Base-by-base conservation (phyloP, 2,113 vertebrate genomes). In the Scartelaos histophorus region DNA sequence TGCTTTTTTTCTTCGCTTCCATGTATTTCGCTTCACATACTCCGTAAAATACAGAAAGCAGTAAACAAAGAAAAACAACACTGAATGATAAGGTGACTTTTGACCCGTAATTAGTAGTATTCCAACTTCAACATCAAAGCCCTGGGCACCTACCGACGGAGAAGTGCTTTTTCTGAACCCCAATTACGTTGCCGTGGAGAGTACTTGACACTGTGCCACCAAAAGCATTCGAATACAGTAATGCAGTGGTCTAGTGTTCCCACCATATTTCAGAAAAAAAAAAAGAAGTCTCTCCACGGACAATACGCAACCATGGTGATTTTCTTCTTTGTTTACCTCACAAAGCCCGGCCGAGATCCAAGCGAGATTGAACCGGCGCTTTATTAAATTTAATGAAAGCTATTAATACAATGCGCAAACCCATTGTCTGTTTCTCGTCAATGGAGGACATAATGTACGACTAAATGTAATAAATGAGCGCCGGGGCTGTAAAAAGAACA, bases 311-410 rank as follows among this genome's bases (percentile, higher is more conserved):
- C 21, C 6, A 19, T 34, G 16, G 58, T 16, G n/a, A 71, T 75
- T 74, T 70, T 82, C 21, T 17, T 85, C 82, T 82, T 87, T 89
- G 86, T 87, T 88, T 83, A 75, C 69, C 53, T 83, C 71, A 80
- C 79, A 82, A 83, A 82, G 75, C 79, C 76, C 24, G 74, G 35
- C 38, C 3, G 68, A 81, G 78, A 85, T 83, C 65, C 72, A 66
- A 54, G 53, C n/a, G 64, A 81, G 75, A 82, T 83, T 25, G 77
- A 86, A 86, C 77, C 66, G 19, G 76, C 70, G 78, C 80, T 85
- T 83, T 79, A 87, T 87, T 83, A 82, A 75, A 82, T 85, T 82
- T 88, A 87, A 91, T 85, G 67, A 72, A 53, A 61, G 74, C 85
- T 73, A 76, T 82, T 87, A 86, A 83, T 88, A 85, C 68, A 76